Evolutionary conservation across 2,797 vertebrate genomes (phyloP).

Genomic region (Tenualosa thibaudeaui): DNA sequence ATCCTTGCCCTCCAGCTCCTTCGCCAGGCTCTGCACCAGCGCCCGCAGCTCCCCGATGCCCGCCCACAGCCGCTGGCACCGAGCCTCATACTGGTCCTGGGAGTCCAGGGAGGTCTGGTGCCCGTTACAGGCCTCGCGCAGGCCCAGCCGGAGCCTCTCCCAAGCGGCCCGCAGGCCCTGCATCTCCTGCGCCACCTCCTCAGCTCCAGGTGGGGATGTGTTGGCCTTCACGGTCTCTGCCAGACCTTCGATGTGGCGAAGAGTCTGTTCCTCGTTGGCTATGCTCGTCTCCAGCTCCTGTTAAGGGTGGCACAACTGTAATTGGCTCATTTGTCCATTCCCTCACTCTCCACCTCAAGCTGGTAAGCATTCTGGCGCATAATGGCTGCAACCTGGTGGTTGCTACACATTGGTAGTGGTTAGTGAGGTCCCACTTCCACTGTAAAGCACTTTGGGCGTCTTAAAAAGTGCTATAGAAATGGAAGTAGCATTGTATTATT

Average conservation of each 20-base stretch:
- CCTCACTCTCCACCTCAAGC: too few species aligned
- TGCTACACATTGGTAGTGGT: too few species aligned
- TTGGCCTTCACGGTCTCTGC: conserved; percentile 72
- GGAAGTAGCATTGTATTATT: too few species aligned
- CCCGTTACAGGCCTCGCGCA: conserved; percentile 71
- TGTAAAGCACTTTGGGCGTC: too few species aligned
- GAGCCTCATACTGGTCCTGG: conserved; percentile 71
- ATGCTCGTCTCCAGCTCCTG: conserved; percentile 74
- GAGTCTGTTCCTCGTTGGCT: conserved; percentile 73
- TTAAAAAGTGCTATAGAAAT: too few species aligned
- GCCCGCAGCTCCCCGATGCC: conserved; percentile 73
- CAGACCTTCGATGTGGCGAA: conserved; percentile 76
- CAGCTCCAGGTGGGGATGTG: conserved; percentile 85
- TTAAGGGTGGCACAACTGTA: too few species aligned
- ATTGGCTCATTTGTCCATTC: too few species aligned
- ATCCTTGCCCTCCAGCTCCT: conserved; percentile 62
- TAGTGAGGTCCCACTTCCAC: too few species aligned
- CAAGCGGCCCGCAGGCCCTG: conserved; percentile 80
- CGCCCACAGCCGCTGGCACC: conserved; percentile 70
- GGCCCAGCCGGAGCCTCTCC: conserved; percentile 74
- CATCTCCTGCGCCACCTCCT: conserved; percentile 75
- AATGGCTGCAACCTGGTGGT: too few species aligned
- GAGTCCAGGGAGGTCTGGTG: conserved; percentile 72
- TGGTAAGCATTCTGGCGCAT: too few species aligned
- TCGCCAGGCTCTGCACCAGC: conserved; percentile 72